Evolutionary conservation across 2,888 invertebrate genomes (phyloP).

Genomic region (Hyppa rectilinea): DNA sequence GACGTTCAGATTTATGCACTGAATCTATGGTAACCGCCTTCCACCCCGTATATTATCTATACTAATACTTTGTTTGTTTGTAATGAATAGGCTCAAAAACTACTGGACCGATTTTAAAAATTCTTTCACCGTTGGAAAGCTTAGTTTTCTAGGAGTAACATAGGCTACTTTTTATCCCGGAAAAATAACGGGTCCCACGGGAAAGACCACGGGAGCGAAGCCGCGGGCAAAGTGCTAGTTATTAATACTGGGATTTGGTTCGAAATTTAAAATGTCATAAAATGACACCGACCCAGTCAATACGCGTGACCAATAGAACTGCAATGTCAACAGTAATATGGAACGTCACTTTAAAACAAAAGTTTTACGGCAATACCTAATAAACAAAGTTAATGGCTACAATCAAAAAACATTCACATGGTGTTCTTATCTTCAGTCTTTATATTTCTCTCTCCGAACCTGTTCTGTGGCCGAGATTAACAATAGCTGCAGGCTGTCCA

Average conservation of each 20-base stretch:
- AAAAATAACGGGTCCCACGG: too few species aligned
- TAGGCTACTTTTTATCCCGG: too few species aligned
- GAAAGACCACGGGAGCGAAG: too few species aligned
- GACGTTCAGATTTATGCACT: too few species aligned
- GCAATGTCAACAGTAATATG: constrained; percentile 36
- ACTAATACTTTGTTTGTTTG: too few species aligned
- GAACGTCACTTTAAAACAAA: constrained; percentile 41
- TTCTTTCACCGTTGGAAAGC: too few species aligned
- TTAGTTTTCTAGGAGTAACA: too few species aligned
- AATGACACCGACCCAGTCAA: constrained; percentile 1
- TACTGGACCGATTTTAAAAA: too few species aligned
- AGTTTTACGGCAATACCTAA: constrained; percentile 40
- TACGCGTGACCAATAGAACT: constrained; percentile 3
- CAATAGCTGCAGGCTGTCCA: constrained; percentile 86
- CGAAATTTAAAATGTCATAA: not conserved
- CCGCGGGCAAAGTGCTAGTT: too few species aligned
- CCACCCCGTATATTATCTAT: too few species aligned
- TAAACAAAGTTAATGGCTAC: constrained; percentile 62
- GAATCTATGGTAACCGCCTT: too few species aligned
- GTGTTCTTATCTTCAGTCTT: constrained; percentile 82
- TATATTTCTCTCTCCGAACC: constrained; percentile 82
- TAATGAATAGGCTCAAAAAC: too few species aligned
- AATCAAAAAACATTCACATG: constrained; percentile 77
- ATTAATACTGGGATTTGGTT: not conserved
- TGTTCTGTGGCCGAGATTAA: constrained; percentile 84